Base-by-base conservation (phyloP, 2,888 invertebrate genomes). In the Lumbricus terrestris region DNA sequence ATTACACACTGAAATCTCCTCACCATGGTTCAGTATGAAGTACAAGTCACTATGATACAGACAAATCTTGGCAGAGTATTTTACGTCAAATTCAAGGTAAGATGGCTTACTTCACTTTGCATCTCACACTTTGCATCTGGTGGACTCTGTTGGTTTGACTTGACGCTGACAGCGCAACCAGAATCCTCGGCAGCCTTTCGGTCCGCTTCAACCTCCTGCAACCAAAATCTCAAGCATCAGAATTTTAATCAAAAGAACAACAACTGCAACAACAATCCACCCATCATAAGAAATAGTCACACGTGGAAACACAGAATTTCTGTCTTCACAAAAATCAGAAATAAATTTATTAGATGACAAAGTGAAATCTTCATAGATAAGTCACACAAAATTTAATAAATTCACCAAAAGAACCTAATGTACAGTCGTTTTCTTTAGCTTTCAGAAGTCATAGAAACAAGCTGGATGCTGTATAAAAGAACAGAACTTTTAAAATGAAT, bases 171-270 rank as follows among this genome's bases (percentile, higher is more conserved):
- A 34, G 85, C 34, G 16, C 85, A 85, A 18, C 85, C 85, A 5
- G 85, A 85, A 8, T 85, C 85, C n/a, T 85, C 85, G 34, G 85
- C 85, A 23, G 85, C 85, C 37, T 37, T 85, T 37, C 85, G 85
- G 35, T 85, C 85, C 13, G 85, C 85, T 85, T 85, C 85, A 37
- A 85, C 34, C 37, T 85, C 85, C 85, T 85, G 16, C 8, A 85
- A 35, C 35, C n/a, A 37, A n/a, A n/a, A 83, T 16, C 47, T 47
- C 47, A 47, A 20, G 23, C 69, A 47, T 69, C 69, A 69, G 69
- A 69, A 69, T 29, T n/a, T n/a, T n/a, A n/a, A 69, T 8, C 69
- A 69, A 69, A 29, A n/a, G n/a, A n/a, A 69, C 69, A 69, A 69
- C 23, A 69, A n/a, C 69, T 69, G 4, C n/a, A 69, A 69, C n/a